These are phyloP conservation scores for Drepana arcuata DNA, from an alignment of 1,140 invertebrate species.

Conservation along the genomic window DNA sequence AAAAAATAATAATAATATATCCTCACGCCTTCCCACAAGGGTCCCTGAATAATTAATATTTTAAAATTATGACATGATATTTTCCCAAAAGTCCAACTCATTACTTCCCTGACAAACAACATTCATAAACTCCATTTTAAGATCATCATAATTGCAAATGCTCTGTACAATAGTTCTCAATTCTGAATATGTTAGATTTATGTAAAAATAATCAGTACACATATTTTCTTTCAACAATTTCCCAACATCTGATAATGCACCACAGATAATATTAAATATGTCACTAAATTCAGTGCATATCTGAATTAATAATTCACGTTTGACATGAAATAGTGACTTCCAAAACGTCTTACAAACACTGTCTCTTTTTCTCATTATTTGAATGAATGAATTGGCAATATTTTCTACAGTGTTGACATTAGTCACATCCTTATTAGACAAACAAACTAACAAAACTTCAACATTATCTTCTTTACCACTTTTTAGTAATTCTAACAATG, in stretches of 20 bases:
- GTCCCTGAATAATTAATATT: slow-evolving; percentile 5
- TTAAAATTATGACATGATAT: slow-evolving; percentile 17
- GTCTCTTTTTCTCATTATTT: slow-evolving; percentile 58
- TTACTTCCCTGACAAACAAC: slow-evolving; percentile 15
- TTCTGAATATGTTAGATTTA: slow-evolving; percentile 67
- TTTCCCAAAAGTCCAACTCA: slow-evolving; percentile 37
- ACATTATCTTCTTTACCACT: slow-evolving; percentile 25
- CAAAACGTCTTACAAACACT: slow-evolving; percentile 52
- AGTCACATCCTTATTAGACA: slow-evolving; percentile 35
- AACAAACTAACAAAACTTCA: slow-evolving; percentile 37
- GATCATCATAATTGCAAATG: slow-evolving; percentile 31
- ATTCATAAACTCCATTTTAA: slow-evolving; percentile 37
- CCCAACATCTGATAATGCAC: slow-evolving; percentile 72
- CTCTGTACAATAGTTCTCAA: slow-evolving; percentile 58
- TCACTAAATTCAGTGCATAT: slow-evolving; percentile 57
- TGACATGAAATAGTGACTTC: slow-evolving; percentile 51
- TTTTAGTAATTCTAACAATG: slow-evolving; percentile 26
- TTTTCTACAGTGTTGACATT: too few species aligned
- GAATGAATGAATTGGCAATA: slow-evolving; percentile 60
- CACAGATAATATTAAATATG: slow-evolving; percentile 68
- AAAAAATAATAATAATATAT: slow-evolving; percentile 6
- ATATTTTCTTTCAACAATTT: slow-evolving; percentile 36
- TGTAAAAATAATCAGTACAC: slow-evolving; percentile 61
- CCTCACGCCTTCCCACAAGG: too few species aligned
- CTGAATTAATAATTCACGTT: slow-evolving; percentile 49